Percentiles rank a stretch among this genome's conserved stretches.
Conservation (phyloP, 2,113 vertebrate species). For the Corydoras sp. region DNA sequence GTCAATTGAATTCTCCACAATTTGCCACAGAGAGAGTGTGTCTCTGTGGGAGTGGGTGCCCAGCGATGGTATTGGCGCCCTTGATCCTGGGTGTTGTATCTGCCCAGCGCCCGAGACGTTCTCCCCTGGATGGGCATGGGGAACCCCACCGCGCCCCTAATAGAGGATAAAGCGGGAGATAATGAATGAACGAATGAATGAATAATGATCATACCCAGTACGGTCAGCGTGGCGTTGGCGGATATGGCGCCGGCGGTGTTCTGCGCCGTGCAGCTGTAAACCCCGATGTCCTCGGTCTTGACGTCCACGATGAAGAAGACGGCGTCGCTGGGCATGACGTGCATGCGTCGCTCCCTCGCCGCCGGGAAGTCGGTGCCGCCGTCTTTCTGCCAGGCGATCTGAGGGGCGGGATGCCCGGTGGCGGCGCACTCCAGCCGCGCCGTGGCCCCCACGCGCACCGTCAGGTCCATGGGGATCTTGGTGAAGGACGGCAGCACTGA, state of each 20-base stretch:
- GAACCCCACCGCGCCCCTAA: no score
- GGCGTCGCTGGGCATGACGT: conserved; percentile 95
- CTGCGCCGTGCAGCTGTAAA: conserved; percentile 96
- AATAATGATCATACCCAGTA: conserved; percentile 69
- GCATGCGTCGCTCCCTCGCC: conserved; percentile 90
- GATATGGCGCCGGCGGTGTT: conserved; percentile 89
- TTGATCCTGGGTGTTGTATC: no score
- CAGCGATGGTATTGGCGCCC: no score
- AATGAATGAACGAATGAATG: no score
- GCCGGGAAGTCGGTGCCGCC: conserved; percentile 94
- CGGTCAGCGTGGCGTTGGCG: conserved; percentile 87
- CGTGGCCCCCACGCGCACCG: conserved; percentile 81
- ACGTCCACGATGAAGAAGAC: conserved; percentile 96
- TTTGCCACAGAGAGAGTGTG: no score
- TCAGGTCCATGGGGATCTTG: conserved; percentile 91
- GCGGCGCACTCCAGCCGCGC: conserved; percentile 90
- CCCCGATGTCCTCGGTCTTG: conserved; percentile 84
- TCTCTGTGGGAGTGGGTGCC: no score
- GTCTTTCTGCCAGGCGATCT: conserved; percentile 98
- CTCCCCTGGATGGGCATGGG: no score
- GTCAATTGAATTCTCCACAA: no score
- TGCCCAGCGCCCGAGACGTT: no score
- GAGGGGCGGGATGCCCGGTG: conserved; percentile 80
- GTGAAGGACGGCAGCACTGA: conserved; percentile 91
- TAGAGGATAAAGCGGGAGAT: no score